Base-by-base conservation (phyloP, 2,797 vertebrate species). In the Lepilemur ruficaudatus region DNA sequence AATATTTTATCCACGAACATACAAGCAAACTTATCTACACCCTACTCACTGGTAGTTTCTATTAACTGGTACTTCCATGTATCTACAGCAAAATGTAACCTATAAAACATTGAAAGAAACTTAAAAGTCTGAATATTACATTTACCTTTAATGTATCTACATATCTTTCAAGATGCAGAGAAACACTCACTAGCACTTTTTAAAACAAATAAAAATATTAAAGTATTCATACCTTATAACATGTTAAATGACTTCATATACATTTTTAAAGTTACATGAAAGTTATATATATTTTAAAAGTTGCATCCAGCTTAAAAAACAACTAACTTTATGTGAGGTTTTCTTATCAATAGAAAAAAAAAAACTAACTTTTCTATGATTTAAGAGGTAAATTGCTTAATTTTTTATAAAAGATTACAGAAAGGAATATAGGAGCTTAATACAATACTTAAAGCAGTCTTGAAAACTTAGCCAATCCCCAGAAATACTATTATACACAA, bases 401-500 rank as follows among this genome's bases (percentile, higher is more conserved):
- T 43, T 41, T 65, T 94, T 86, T 87, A 86, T 3, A 90, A 86
- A 73, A 79, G 20, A 57, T 55, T 93, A 73, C 32, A 90, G 9
- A 80, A 87, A n/a, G 18, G 41, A 94, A 94, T 80, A 83, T 81
- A 92, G 65, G n/a, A 90, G 15, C 32, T 81, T 78, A 88, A 95
- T 4, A 14, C 55, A 83, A 90, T 46, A 81, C 14, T 50, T 70
- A 80, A 55, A 86, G 46, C 15, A 57, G 41, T 80, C 38, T 67
- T 82, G 57, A 95, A 88, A 72, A 89, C 46, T 43, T 48, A 90
- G 85, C n/a, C 83, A 91, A 65, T 43, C 11, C 59, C 70, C 50
- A 83, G 50, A 81, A 95, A 83, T 9, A 25, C 2, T 12, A 73
- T 11, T 83, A 25, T 17, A 35, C 22, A 1, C 9, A 48, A 85